Base-by-base conservation (phyloP, 2,888 invertebrate species). In the Drosophila infuscata region DNA sequence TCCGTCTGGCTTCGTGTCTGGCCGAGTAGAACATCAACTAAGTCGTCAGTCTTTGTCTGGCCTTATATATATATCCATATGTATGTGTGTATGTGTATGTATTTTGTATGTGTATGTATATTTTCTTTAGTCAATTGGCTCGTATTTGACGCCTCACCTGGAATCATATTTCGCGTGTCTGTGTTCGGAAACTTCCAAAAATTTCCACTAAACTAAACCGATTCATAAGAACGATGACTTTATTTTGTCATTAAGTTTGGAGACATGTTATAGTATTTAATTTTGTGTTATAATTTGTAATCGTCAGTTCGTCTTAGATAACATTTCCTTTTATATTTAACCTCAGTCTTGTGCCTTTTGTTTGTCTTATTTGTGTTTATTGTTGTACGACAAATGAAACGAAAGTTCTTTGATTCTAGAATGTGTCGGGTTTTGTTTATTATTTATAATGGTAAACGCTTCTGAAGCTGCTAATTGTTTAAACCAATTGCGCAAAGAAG, bases 401-500 rank as follows among this genome's bases (percentile, higher is more conserved):
- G 58, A 70, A 67, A 66, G 54, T 64, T 67, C 59, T 58, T 54
- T 35, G 63, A 54, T 58, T 66, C 46, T 67, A 53, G 52, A 52
- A 43, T 57, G 59, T 72, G 73, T 60, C 66, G 57, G 63, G 41
- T 64, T 54, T 32, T 43, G 51, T 70, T 70, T 70, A 70, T 80
- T 78, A n/a, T n/a, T n/a, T n/a, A n/a, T 87, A 84, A 85, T 87
- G 71, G 52, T 61, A 36, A 60, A 64, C 54, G 51, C 43, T 57
- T 64, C 56, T 70, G 75, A 76, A 67, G 59, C 76, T 70, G 89
- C 67, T 85, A 85, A 85, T 85, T 85, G 84, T 20, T 79, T 71
- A 48, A 73, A 70, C 71, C 89, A 78, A 87, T 78, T 52, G 68
- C n/a, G 4, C 12, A 12, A 15, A 51, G 7, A 4, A 52, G 33